These are phyloP conservation scores for Drosophila cardini DNA, from an alignment of 1,140 invertebrate genomes.

Conservation along the genomic window DNA sequence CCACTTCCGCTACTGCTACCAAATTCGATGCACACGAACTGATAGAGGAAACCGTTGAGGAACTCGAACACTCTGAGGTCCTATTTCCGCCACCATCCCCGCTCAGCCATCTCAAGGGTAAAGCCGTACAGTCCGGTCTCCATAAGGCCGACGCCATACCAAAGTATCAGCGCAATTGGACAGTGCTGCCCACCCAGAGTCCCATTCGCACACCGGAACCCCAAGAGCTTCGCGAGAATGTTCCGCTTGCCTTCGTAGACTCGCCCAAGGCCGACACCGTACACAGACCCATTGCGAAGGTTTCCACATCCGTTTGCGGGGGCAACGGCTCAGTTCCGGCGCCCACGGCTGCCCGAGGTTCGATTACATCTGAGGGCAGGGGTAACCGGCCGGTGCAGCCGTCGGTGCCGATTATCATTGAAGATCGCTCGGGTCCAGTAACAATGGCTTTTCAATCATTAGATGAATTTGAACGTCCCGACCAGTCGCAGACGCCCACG, in stretches of 20 bases:
- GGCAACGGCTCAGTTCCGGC: neutral
- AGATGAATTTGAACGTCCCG: conserved; percentile 85
- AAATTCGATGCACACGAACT: conserved; percentile 69
- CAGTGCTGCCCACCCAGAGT: conserved; percentile 86
- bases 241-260: conserved; percentile 82
- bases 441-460: conserved; percentile 87
- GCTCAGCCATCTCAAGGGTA: conserved; percentile 80
- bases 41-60: conserved; percentile 76
- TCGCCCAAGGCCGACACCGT: conserved; percentile 67
- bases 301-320: conserved; percentile 21
- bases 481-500: conserved; percentile 82
- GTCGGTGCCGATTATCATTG: conserved; percentile 75
- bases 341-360: conserved; percentile 47
- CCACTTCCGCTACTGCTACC: conserved; percentile 2
- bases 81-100: conserved; percentile 81
- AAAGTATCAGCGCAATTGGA: conserved; percentile 87
- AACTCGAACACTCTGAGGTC: conserved; percentile 77
- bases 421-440: conserved; percentile 79
- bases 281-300: conserved; percentile 75
- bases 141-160: conserved; percentile 87
- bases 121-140: conserved; percentile 84
- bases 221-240: conserved; percentile 80
- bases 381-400: conserved; percentile 47
- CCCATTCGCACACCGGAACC: conserved; percentile 85
- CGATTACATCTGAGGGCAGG: conserved; percentile 11